These are phyloP conservation scores for Apodemus speciosus DNA, from an alignment of 2,113 vertebrate genomes.

Conservation along the genomic window DNA sequence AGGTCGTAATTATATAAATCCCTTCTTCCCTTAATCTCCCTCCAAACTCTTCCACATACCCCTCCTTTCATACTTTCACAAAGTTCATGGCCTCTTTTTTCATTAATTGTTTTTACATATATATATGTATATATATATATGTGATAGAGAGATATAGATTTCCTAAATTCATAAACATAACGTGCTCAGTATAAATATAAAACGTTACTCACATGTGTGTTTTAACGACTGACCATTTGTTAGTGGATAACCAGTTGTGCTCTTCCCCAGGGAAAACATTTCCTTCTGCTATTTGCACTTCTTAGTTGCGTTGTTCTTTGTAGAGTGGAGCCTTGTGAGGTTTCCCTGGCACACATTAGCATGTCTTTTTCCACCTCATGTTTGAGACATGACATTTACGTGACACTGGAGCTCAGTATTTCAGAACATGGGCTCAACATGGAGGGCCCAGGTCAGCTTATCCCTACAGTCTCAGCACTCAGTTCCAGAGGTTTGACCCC, in stretches of 20 bases:
- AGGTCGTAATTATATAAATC: not conserved
- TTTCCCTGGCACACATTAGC: not conserved
- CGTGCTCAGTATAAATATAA: not conserved
- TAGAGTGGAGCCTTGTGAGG: not conserved
- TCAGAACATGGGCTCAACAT: not conserved
- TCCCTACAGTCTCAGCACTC: not conserved
- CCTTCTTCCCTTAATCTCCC: too few relatives aligned
- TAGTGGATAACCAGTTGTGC: not conserved
- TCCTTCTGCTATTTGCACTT: not conserved
- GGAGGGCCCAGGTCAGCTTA: not conserved
- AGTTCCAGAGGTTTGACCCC: not conserved
- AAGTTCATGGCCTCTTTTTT: not conserved
- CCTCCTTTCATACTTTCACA: not conserved
- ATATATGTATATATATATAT: not conserved
- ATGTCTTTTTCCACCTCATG: not conserved
- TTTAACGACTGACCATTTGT: not conserved
- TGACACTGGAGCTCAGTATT: not conserved
- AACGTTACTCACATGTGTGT: not conserved
- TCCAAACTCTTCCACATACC: not conserved
- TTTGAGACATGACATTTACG: not conserved
- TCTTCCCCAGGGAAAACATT: not conserved
- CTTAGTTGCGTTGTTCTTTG: not conserved
- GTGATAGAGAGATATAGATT: not conserved
- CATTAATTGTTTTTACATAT: not conserved
- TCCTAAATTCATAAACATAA: not conserved